phyloP scores from a whole-genome alignment of 2,113 vertebrate genomes.

The Seriola rivoliana region DNA sequence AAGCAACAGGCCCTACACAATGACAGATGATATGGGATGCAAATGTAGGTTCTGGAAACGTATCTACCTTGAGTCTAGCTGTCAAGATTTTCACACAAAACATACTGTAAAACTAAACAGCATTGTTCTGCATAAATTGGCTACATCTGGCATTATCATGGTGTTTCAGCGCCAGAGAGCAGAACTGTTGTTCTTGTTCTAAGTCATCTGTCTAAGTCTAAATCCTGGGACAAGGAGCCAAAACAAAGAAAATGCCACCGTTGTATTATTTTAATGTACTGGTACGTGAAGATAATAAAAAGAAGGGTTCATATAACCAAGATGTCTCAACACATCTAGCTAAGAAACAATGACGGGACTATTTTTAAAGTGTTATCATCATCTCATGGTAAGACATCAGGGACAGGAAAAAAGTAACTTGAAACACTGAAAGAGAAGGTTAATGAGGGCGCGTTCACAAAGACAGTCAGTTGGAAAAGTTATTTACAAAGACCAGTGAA shows the following conservation, averaged over 20 bases:
- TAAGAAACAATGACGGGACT: conserved; percentile 27
- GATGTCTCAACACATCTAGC: conserved; percentile 4
- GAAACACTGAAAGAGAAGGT: conserved; percentile 47
- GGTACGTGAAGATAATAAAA: conserved; percentile 22
- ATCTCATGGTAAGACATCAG: conserved; percentile 13
- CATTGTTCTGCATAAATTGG: conserved; percentile 43
- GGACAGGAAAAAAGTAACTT: conserved; percentile 22
- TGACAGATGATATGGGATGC: conserved; percentile 65
- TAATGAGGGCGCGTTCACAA: conserved; percentile 64
- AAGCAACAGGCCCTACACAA: conserved; percentile 66
- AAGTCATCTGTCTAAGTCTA: conserved; percentile 50
- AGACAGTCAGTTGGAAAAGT: conserved; percentile 48
- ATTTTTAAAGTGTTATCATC: conserved; percentile 58
- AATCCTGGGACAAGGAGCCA: conserved; percentile 37
- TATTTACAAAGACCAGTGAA: conserved; percentile 66
- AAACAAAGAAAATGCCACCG: conserved; percentile 26
- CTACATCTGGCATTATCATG: conserved; percentile 59
- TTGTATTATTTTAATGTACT: conserved; percentile 14
- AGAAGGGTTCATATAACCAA: conserved; percentile 24
- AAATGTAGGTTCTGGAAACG: conserved; percentile 50
- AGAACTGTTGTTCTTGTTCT: conserved; percentile 50
- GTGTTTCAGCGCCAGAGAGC: conserved; percentile 27
- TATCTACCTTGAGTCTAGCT: conserved; percentile 34
- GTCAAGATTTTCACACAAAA: conserved; percentile 30
- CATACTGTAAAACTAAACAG: conserved; percentile 42